Conservation (phyloP, 2,797 vertebrate genomes). For the Muraenolepis orangiensis region DNA sequence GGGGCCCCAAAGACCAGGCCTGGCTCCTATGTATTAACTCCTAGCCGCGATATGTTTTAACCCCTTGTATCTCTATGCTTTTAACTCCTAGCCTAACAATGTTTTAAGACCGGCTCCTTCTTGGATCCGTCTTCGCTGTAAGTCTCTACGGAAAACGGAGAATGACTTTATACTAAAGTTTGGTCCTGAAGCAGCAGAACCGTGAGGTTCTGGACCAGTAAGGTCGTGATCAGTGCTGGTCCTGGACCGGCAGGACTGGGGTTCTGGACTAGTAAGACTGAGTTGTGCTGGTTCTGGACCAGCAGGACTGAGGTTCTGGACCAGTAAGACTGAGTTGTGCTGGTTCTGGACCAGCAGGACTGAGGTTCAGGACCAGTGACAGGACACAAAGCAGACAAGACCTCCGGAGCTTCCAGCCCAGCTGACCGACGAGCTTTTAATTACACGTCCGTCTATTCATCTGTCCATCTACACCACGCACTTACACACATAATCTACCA, state of each 20-base stretch:
- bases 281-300: slow-evolving; percentile 8
- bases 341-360: slow-evolving; percentile 1
- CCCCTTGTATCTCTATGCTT: not conserved
- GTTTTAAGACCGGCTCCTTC: not conserved
- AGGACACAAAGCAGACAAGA: slow-evolving; percentile 34
- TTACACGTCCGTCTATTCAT: slow-evolving; percentile 68
- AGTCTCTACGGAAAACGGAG: too few relatives aligned
- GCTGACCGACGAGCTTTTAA: slow-evolving; percentile 74
- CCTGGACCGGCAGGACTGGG: not conserved
- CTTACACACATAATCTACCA: not conserved
- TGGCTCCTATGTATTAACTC: not conserved
- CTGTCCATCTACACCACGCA: slow-evolving; percentile 46
- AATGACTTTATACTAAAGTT: too few relatives aligned
- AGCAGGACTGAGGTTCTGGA: too few relatives aligned
- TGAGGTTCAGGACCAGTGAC: slow-evolving; percentile 13
- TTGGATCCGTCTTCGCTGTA: too few relatives aligned
- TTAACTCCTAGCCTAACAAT: not conserved
- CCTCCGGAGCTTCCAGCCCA: slow-evolving; percentile 51
- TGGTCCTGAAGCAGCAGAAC: slow-evolving; percentile 1
- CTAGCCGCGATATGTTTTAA: too few relatives aligned
- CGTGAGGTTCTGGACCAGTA: slow-evolving; percentile 1
- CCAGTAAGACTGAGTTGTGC: too few relatives aligned
- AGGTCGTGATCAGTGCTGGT: too few relatives aligned
- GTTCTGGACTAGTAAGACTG: too few relatives aligned
- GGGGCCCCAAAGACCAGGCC: not conserved